Percentiles rank a stretch among this genome's conserved stretches.
phyloP scores from a whole-genome alignment of 2,113 vertebrate species.

The Prinia subflava region DNA sequence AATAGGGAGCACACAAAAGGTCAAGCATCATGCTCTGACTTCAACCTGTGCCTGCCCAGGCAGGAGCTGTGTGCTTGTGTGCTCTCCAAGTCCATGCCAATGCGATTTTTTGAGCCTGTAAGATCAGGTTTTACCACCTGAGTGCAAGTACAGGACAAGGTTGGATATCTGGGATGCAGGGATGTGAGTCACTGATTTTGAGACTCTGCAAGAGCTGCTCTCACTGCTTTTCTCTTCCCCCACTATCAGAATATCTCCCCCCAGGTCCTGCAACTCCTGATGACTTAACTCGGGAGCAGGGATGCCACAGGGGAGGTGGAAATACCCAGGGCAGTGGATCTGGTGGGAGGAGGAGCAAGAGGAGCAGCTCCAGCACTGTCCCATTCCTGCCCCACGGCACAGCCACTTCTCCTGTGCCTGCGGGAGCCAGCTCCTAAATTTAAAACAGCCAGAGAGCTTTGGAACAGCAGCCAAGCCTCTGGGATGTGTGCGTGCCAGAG shows the following conservation, averaged over 20 bases:
- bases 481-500: fast-evolving
- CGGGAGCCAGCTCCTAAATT: not conserved
- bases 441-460: not conserved
- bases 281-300: not conserved
- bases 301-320: not conserved
- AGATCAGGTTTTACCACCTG: not conserved
- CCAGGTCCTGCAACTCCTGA: not conserved
- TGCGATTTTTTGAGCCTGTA: not conserved
- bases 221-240: not conserved
- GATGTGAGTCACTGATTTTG: not conserved
- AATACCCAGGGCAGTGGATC: not conserved
- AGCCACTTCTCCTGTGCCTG: not conserved
- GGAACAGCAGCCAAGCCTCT: not conserved
- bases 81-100: fast-evolving
- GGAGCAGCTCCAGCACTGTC: not conserved
- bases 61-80: not conserved
- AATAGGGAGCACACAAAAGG: not conserved
- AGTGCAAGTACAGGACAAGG: no score
- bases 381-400: not conserved
- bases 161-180: fast-evolving
- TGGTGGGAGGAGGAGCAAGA: fast-evolving
- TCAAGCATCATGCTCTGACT: not conserved
- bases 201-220: fast-evolving
- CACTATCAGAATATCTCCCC: not conserved
- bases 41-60: not conserved